phyloP scores from a whole-genome alignment of 53 echinoderm and acorn worm genomes.

The Patiria pectinifera region DNA sequence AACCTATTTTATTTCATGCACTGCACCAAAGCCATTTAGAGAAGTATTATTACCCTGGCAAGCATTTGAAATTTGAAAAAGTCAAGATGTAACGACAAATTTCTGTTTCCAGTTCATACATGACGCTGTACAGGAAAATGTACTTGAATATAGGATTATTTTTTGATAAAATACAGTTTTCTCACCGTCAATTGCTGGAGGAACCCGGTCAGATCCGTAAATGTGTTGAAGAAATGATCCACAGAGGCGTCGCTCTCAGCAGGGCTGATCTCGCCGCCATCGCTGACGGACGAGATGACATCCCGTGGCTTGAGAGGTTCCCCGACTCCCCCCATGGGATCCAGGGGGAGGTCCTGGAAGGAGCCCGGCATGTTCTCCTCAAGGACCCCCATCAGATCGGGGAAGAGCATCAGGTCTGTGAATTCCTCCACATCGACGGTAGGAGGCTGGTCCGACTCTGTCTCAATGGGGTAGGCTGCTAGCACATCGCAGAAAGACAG shows the following conservation, averaged over 20 bases:
- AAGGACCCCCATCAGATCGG: conserved; percentile 70
- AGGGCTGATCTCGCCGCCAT: conserved; percentile 78
- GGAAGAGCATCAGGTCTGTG: conserved; percentile 74
- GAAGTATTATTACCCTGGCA: too few species aligned
- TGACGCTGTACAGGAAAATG: too few species aligned
- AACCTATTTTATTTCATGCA: too few species aligned
- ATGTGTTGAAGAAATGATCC: conserved; percentile 87
- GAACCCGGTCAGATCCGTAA: conserved; percentile 75
- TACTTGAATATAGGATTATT: too few species aligned
- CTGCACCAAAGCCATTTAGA: too few species aligned
- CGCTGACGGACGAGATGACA: conserved; percentile 45
- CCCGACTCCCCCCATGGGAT: conserved; percentile 40
- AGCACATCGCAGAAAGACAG: conserved; percentile 74
- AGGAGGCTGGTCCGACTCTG: conserved; percentile 75
- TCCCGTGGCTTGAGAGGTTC: conserved; percentile 47
- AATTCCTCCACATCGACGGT: conserved; percentile 72
- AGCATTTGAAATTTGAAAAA: too few species aligned
- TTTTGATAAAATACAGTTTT: not conserved
- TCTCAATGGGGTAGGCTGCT: conserved; percentile 66
- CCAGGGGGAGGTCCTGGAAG: conserved; percentile 34
- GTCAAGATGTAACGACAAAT: too few species aligned
- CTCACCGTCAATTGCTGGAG: conserved; percentile 68
- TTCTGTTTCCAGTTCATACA: too few species aligned
- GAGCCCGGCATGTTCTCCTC: conserved; percentile 34
- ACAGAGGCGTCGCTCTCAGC: conserved; percentile 76